Evolutionary conservation across 1,140 invertebrate species (phyloP), one percentile per base, ranked within the genome.

Genomic region (Triops cancriformis): DNA sequence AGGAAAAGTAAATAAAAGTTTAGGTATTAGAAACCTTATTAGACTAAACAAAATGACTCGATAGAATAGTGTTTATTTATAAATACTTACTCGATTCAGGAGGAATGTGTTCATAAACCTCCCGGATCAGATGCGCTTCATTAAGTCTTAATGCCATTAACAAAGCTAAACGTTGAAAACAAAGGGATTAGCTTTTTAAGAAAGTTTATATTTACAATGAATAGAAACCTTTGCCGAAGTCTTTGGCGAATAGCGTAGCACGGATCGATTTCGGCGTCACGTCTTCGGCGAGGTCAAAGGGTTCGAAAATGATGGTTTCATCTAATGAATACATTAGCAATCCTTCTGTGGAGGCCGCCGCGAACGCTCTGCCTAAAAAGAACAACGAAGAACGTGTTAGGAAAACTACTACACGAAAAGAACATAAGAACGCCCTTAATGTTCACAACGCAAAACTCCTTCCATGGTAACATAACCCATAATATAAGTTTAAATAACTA

Each of bases 281-380:
- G 76, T 89, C 88, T 9, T 91, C 83, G 74, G 95, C 92, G 6
- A 98, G 85, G 73, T 94, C 88, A 84, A 93, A 95, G 0, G 96
- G 96, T 87, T 97, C 94, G 84, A 93, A 96, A 1, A 91, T 85
- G 1, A 89, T 85, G 77, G 89, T 90, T 31, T 89, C 86, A 82
- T 95, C 94, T 27, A 98, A 86, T 0, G 94, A 93, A 85, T 98
- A 99, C 72, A 98, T 87, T 1, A 98, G 84, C 1, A 99, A 87
- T 6, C 97, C 98, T 88, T 99, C 97, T 0, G 96, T 98, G 0
- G 94, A 94, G 0, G 93, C 93, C 2, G 94, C 94, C 14, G 93
- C 92, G 89, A 95, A 99, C 7, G 91, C 88, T 84, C 95, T 90
- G 3, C 96, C 92, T 90, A 82, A 31, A 83, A 83, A 64, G n/a